These are phyloP conservation scores for Drosophila infuscata DNA, from an alignment of 2,888 invertebrate genomes.

Conservation along the genomic window DNA sequence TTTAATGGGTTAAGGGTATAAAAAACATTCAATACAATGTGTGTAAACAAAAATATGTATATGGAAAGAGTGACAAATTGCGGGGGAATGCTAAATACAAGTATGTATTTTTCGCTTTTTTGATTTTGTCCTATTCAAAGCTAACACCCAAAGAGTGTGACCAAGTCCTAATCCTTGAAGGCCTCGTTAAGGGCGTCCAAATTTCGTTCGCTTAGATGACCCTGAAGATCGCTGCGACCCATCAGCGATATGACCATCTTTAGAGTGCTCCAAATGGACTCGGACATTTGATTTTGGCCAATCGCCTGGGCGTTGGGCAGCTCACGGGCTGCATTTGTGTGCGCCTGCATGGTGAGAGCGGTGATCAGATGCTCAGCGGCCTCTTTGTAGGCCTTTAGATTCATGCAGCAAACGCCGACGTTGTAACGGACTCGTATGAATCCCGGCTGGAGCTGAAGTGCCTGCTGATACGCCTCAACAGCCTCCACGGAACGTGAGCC, in stretches of 20 bases:
- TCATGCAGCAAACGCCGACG: conserved; percentile 98
- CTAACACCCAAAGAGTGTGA: neutral
- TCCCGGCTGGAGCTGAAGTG: conserved; percentile 96
- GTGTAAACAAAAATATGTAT: conserved; percentile 1
- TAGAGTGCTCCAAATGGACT: conserved; percentile 97
- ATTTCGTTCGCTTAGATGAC: conserved; percentile 88
- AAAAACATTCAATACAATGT: conserved; percentile 21
- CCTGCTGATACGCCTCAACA: conserved; percentile 96
- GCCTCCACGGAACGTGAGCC: conserved; percentile 98
- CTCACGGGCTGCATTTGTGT: conserved; percentile 85
- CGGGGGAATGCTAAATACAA: conserved; percentile 27
- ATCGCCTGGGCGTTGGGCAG: conserved; percentile 86
- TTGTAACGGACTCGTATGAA: conserved; percentile 99
- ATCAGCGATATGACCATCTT: conserved; percentile 94
- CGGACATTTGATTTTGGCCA: conserved; percentile 89
- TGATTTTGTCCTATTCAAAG: conserved; percentile 11
- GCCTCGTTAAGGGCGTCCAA: conserved; percentile 87
- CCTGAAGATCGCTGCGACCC: conserved; percentile 89
- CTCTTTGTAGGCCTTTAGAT: conserved; percentile 96
- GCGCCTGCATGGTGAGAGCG: conserved; percentile 96
- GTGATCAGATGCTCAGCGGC: conserved; percentile 98
- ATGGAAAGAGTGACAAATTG: conserved; percentile 7
- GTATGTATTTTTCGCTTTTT: neutral
- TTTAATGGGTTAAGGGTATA: too few relatives aligned
- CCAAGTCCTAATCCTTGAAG: conserved; percentile 80